These are phyloP conservation scores for Corella eumyota DNA, from an alignment of 23 tunicate species.

Conservation along the genomic window DNA sequence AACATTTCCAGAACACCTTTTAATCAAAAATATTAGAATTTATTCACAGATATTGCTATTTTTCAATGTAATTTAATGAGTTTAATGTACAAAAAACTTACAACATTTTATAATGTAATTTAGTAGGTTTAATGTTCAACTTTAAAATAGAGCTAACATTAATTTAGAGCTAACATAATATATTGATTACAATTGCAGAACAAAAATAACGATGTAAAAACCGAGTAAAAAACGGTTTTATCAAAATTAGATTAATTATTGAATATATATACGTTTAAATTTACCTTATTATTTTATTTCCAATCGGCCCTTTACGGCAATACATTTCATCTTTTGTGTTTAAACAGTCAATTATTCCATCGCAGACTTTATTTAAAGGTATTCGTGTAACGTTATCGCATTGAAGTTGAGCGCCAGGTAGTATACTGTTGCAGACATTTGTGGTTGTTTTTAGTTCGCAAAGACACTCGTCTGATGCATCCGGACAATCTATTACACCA, in stretches of 20 bases:
- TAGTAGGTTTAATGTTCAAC: neutral
- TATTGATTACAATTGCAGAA: too few species aligned
- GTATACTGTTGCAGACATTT: slow-evolving; percentile 16
- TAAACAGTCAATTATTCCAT: slow-evolving; percentile 47
- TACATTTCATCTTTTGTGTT: slow-evolving; percentile 27
- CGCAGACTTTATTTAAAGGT: slow-evolving; percentile 24
- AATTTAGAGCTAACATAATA: too few species aligned
- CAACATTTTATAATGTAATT: neutral
- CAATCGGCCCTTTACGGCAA: slow-evolving; percentile 18
- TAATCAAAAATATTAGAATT: neutral
- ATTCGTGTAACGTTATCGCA: slow-evolving; percentile 27
- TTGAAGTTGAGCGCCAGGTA: slow-evolving; percentile 1
- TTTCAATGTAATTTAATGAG: neutral
- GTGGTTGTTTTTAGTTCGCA: slow-evolving; percentile 27
- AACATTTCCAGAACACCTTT: slow-evolving; percentile 12
- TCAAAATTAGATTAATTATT: neutral
- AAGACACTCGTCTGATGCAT: slow-evolving; percentile 60
- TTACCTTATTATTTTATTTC: neutral
- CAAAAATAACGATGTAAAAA: too few species aligned
- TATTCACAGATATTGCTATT: neutral
- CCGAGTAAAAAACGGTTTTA: neutral
- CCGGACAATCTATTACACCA: slow-evolving; percentile 53
- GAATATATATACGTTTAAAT: neutral
- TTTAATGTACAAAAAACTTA: too few species aligned
- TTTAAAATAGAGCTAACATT: too few species aligned